Evolutionary conservation across 1,140 invertebrate species (phyloP).

Genomic region (Zaprionus kolodkinae): DNA sequence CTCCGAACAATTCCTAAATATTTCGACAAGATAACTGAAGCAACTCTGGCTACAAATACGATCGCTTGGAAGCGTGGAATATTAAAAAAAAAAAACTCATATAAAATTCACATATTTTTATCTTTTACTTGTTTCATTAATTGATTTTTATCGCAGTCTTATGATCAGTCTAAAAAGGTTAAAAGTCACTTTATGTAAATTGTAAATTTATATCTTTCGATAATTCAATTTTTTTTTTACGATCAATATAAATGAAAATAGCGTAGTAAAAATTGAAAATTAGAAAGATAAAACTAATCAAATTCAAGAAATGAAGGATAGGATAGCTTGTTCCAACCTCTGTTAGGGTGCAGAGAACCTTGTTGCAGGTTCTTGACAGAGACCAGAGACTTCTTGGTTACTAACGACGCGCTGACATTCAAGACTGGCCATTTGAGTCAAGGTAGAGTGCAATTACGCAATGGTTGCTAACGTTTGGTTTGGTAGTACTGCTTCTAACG

Average conservation of each 20-base stretch:
- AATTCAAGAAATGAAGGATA: no score
- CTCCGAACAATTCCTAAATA: no score
- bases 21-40: background rate
- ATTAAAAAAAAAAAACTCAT: no score
- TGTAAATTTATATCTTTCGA: background rate
- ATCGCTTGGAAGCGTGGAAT: no score
- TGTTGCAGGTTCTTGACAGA: conserved; percentile 34
- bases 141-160: background rate
- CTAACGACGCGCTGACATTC: conserved; percentile 62
- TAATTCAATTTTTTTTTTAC: background rate
- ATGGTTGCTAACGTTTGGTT: conserved; percentile 26
- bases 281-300: background rate
- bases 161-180: background rate
- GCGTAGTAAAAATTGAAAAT: background rate
- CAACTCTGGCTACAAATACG: background rate
- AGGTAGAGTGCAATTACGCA: conserved; percentile 30
- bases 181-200: background rate
- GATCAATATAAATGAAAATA: background rate
- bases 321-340: no score
- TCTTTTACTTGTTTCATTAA: background rate
- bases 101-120: no score
- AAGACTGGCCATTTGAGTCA: conserved; percentile 49
- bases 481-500: conserved; percentile 52
- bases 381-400: conserved; percentile 24
- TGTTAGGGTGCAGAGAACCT: background rate